phyloP scores from a whole-genome alignment of 1,140 invertebrate species.

The Ceratitis capitata region DNA sequence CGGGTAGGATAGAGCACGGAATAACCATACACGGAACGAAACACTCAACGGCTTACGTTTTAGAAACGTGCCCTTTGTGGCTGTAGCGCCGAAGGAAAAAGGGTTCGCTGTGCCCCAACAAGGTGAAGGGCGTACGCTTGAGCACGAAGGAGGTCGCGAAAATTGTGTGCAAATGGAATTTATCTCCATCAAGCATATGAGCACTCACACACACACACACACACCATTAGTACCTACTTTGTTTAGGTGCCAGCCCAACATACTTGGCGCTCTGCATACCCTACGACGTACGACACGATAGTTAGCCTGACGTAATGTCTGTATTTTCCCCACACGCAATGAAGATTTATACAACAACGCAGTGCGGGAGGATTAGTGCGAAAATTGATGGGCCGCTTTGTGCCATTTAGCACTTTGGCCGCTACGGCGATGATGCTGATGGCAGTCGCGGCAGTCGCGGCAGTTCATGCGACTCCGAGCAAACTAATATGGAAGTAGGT shows the following conservation, averaged over 20 bases:
- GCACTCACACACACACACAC: not conserved
- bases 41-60: not conserved
- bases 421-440: not conserved
- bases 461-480: not conserved
- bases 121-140: not conserved
- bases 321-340: not conserved
- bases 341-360: conserved; percentile 30
- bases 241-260: not conserved
- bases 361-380: conserved; percentile 1
- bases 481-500: not conserved
- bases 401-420: conserved; percentile 1
- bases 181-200: not conserved
- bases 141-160: not conserved
- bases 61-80: not conserved
- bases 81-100: not conserved
- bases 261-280: not conserved
- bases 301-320: not conserved
- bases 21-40: not conserved
- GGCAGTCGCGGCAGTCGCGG: not conserved
- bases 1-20: not conserved
- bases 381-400: conserved; percentile 24
- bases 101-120: no score
- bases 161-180: not conserved
- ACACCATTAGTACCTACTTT: not conserved
- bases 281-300: not conserved